Evolutionary conservation across 2,113 vertebrate genomes (phyloP), one percentile per base, ranked within the genome.

Genomic region (Mirounga angustirostris): DNA sequence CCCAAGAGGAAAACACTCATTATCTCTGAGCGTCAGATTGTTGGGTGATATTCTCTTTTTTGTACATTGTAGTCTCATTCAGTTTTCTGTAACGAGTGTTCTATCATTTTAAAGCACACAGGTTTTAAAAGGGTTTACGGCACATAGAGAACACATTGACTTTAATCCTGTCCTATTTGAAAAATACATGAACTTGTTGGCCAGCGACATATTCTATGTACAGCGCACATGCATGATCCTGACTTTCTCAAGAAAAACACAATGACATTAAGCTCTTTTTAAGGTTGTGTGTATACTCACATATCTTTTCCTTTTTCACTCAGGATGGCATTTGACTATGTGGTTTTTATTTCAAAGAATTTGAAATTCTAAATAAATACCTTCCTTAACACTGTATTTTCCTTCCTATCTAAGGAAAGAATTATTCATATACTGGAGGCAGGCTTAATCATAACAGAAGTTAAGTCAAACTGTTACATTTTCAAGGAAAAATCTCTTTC

Each of bases 331-430:
- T 82, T 83, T 74, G 74, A 58, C 33, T 36, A 3, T 78, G 79
- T 65, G 88, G 56, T 92, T 91, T 96, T 28, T 54, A 95, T 56
- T 85, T 89, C 93, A 93, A 91, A 97, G 90, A 95, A 84, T 71
- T 91, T 76, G 50, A 91, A 84, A 74, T 96, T 93, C 36, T 94
- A 91, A 84, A 79, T 91, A 87, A 96, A 83, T 50, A 95, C 91
- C 71, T 56, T 83, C 74, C 33, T 30, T n/a, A 54, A 59, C 40
- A 28, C n/a, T 74, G 21, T 56, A 54, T 74, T 89, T 96, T 88
- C 65, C 69, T 84, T 56, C 50, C 0, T 24, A 83, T 58, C 86
- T 84, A 61, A 80, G 92, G 82, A 85, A 96, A 96, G 30, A 91
- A 87, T 87, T 95, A 92, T 96, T 95, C 85, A 95, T 59, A 24